phyloP scores from a whole-genome alignment of 2,888 invertebrate genomes.

The Eustalomyia histrio region DNA sequence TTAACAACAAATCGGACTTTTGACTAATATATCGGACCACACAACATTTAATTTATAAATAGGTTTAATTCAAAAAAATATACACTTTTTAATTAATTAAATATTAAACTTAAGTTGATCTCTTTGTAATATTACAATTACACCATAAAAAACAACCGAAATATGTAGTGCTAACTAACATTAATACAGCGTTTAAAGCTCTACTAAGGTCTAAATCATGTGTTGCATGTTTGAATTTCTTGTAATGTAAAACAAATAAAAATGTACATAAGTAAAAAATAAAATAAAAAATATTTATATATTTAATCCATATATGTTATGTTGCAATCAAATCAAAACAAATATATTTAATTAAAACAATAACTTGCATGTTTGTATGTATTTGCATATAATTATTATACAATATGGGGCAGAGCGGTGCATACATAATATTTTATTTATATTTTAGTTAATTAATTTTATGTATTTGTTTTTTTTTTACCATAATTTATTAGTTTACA shows the following conservation, averaged over 20 bases:
- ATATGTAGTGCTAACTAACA: background rate
- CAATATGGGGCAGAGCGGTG: constrained; percentile 59
- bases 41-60: constrained; percentile 9
- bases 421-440: constrained; percentile 32
- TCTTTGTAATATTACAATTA: constrained; percentile 66
- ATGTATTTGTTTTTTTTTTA: constrained; percentile 22
- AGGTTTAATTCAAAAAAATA: background rate
- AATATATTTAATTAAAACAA: background rate
- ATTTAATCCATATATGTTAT: constrained; percentile 24
- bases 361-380: background rate
- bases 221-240: background rate
- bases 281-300: constrained; percentile 29
- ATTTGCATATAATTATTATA: constrained; percentile 18
- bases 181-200: background rate
- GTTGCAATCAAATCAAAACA: constrained; percentile 11
- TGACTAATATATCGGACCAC: constrained; percentile 17
- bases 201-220: background rate
- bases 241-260: background rate
- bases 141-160: background rate
- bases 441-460: constrained; percentile 12
- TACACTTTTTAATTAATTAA: background rate
- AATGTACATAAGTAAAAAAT: constrained; percentile 57
- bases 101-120: constrained; percentile 64
- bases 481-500: constrained; percentile 14
- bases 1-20: background rate